These are phyloP conservation scores for Perodicticus potto DNA, from an alignment of 2,797 vertebrate genomes.

Conservation along the genomic window DNA sequence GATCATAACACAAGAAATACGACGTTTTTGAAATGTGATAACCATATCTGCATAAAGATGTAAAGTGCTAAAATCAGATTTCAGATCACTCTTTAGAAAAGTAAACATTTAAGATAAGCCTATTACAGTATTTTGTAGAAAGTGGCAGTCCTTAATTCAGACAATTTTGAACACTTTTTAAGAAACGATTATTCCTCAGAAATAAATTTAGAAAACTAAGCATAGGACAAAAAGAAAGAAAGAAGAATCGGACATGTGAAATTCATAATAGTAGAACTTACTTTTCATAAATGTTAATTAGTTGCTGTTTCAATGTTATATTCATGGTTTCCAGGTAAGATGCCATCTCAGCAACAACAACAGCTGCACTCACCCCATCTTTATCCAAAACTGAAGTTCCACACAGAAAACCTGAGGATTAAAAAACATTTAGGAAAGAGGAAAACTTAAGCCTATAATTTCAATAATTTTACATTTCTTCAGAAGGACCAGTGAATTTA, in stretches of 20 bases:
- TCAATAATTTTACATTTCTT: neutral
- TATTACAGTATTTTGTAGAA: slow-evolving; percentile 42
- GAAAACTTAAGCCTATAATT: neutral
- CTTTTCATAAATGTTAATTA: slow-evolving; percentile 93
- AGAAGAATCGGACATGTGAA: rapidly evolving
- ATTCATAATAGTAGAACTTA: slow-evolving; percentile 81
- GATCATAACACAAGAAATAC: slow-evolving; percentile 95
- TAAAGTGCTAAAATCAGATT: slow-evolving; percentile 72
- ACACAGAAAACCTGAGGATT: slow-evolving; percentile 94
- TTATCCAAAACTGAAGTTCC: slow-evolving; percentile 95
- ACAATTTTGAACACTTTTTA: slow-evolving; percentile 53
- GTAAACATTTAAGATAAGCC: slow-evolving; percentile 32
- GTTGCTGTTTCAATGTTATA: slow-evolving; percentile 91
- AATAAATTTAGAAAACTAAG: slow-evolving; percentile 59
- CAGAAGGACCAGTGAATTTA: slow-evolving; percentile 13
- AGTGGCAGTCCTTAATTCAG: slow-evolving; percentile 8
- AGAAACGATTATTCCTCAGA: slow-evolving; percentile 36
- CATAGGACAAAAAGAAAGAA: neutral
- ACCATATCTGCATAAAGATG: slow-evolving; percentile 92
- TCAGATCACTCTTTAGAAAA: slow-evolving; percentile 39
- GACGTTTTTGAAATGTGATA: slow-evolving; percentile 95
- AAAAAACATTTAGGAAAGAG: slow-evolving; percentile 12
- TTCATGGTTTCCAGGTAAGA: slow-evolving; percentile 90
- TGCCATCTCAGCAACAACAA: slow-evolving; percentile 95
- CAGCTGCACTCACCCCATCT: slow-evolving; percentile 96